Percentiles rank a stretch among this genome's conserved stretches.
Evolutionary conservation across 53 echinoderm and acorn worm species (phyloP).

Genomic region (Holothuria scabra): DNA sequence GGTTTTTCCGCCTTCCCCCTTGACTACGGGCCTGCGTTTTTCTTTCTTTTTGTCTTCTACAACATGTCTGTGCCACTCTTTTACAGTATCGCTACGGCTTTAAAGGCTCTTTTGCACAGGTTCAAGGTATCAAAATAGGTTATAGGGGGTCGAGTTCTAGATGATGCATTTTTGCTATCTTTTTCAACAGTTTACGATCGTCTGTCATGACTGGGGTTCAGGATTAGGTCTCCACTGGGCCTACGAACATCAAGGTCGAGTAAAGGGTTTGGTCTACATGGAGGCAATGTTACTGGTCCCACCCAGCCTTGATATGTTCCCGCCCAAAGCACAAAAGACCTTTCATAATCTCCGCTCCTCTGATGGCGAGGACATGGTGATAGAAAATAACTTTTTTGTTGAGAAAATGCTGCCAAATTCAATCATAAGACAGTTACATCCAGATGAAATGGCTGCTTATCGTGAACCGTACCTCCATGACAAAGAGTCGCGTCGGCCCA

Average conservation of each 20-base stretch:
- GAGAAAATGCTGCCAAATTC: conserved; percentile 36
- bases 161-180: no score
- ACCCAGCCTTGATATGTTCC: conserved; percentile 42
- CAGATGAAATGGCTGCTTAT: conserved; percentile 60
- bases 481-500: conserved; percentile 54
- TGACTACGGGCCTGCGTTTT: no score
- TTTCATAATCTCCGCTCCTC: conserved; percentile 46
- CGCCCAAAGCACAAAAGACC: conserved; percentile 45
- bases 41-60: no score
- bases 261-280: conserved; percentile 52
- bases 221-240: conserved; percentile 65
- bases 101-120: no score
- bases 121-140: no score
- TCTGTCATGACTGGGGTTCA: conserved; percentile 81
- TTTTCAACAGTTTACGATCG: conserved; percentile 57
- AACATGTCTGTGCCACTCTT: no score
- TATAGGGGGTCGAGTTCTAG: no score
- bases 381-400: conserved; percentile 50
- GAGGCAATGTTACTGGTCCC: conserved; percentile 41
- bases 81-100: no score
- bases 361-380: conserved; percentile 57
- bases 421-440: conserved; percentile 44
- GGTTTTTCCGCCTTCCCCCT: no score
- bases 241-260: conserved; percentile 45
- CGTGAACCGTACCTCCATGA: conserved; percentile 33